Conservation (phyloP, 1,140 invertebrate species). For the Magallana ariakensis region DNA sequence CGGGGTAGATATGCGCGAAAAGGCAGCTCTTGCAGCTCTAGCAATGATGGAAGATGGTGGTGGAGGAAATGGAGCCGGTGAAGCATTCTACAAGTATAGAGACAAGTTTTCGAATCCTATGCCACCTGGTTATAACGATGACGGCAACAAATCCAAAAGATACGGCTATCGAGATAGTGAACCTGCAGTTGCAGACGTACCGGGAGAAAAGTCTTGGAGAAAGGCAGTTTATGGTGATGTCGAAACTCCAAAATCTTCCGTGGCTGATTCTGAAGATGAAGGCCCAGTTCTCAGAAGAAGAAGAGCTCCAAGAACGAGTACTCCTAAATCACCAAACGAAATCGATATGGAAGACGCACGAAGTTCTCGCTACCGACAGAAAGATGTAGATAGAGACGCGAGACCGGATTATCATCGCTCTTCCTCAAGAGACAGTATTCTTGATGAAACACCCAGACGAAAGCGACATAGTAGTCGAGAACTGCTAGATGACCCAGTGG, state of each 20-base stretch:
- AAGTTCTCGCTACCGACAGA: conserved; percentile 52
- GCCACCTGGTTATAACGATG: conserved; percentile 54
- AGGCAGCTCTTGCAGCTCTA: conserved; percentile 58
- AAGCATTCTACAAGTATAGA: conserved; percentile 71
- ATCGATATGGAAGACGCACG: conserved; percentile 45
- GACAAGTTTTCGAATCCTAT: conserved; percentile 67
- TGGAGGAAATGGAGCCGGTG: conserved; percentile 51
- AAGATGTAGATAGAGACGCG: conserved; percentile 58
- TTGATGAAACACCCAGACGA: conserved; percentile 69
- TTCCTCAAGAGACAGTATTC: conserved; percentile 71
- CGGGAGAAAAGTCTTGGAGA: conserved; percentile 72
- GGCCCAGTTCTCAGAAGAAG: conserved; percentile 56
- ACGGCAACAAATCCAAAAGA: conserved; percentile 38
- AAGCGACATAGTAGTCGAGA: conserved; percentile 68
- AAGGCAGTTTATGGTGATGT: conserved; percentile 75
- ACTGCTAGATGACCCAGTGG: conserved; percentile 67
- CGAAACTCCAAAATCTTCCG: conserved; percentile 46
- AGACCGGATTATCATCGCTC: conserved; percentile 65
- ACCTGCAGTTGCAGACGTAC: conserved; percentile 62
- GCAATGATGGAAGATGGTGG: conserved; percentile 56
- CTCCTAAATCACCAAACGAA: conserved; percentile 62
- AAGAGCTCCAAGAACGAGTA: conserved; percentile 68
- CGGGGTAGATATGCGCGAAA: conserved; percentile 56
- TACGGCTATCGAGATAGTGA: conserved; percentile 48
- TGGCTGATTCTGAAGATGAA: conserved; percentile 56